These are phyloP conservation scores for Mythimna loreyi DNA, from an alignment of 2,888 invertebrate genomes.

Conservation along the genomic window DNA sequence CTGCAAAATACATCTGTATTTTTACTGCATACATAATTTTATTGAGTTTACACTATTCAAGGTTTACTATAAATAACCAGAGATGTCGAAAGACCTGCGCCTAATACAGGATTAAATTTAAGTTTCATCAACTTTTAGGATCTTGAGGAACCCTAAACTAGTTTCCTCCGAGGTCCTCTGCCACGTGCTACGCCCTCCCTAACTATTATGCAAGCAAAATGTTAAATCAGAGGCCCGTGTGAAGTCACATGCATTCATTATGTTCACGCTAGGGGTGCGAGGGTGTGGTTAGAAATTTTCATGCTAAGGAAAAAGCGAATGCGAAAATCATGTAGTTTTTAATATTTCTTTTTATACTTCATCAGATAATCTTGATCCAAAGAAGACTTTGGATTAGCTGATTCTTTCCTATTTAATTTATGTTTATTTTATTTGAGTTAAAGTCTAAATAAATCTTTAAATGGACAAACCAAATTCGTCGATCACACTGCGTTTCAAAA, in stretches of 20 bases:
- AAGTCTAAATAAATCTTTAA: not conserved
- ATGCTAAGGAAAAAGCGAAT: not conserved
- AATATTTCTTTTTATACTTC: not conserved
- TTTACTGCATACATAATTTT: too few relatives aligned
- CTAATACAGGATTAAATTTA: too few relatives aligned
- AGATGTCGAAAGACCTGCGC: too few relatives aligned
- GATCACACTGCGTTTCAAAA: not conserved
- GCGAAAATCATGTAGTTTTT: not conserved
- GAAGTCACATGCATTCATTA: slow-evolving; percentile 39
- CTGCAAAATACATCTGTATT: too few relatives aligned
- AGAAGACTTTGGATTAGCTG: not conserved
- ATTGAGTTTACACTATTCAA: too few relatives aligned
- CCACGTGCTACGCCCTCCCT: slow-evolving; percentile 55
- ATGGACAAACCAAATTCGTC: not conserved
- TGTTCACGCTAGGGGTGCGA: slow-evolving; percentile 21
- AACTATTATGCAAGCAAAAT: slow-evolving; percentile 53
- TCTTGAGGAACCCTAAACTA: slow-evolving; percentile 37
- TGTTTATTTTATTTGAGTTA: not conserved
- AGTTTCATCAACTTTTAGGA: too few relatives aligned
- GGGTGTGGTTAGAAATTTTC: slow-evolving; percentile 8
- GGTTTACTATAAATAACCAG: too few relatives aligned
- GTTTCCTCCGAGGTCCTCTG: slow-evolving; percentile 35
- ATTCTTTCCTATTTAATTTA: too few relatives aligned
- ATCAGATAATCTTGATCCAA: not conserved
- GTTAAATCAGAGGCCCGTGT: slow-evolving; percentile 44